Base-by-base conservation (phyloP, 2,113 vertebrate species). In the Polypterus senegalus region DNA sequence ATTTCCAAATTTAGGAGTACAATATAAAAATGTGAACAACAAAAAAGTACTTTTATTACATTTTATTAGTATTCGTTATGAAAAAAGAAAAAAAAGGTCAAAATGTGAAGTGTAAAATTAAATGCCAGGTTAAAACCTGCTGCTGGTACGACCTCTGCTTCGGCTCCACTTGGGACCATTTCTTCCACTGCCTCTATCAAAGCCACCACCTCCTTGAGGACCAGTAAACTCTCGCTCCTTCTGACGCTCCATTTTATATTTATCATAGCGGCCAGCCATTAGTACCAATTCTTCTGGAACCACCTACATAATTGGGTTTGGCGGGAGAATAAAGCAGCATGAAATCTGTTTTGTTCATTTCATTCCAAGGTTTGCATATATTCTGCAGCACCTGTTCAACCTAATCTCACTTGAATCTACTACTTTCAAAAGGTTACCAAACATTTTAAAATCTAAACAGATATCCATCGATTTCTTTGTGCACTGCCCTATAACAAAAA, bases 201-300 rank as follows among this genome's bases (percentile, higher is more conserved):
- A 4, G 46, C 66, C 59, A 1, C 61, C 73, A 57, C 68, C 69
- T 54, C 68, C 68, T 61, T 62, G 71, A 64, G 70, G 68, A 72
- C 73, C 69, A 44, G 0, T 47, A 58, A 75, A 27, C 61, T 81
- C 81, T 52, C 72, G 89, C 70, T 88, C 91, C 5, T 49, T 72
- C 74, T 89, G 87, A 74, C 55, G 86, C 63, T 76, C 84, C 11
- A 73, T 53, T 64, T 80, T 80, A 73, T 84, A 81, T 53, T 87
- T 84, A 56, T 89, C 87, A 4, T 89, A 97, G 68, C 91, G 80
- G 63, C 92, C 86, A 49, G 93, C 91, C 94, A 98, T 97, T 6
- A 78, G 71, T 49, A 88, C 62, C 65, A 98, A 86, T 52, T 93
- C 83, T 0, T 82, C 77, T 6, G 95, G 94, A 62, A 97, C 81